Base-by-base conservation (phyloP, 2,797 vertebrate genomes). In the Hyperoplus lanceolatus region DNA sequence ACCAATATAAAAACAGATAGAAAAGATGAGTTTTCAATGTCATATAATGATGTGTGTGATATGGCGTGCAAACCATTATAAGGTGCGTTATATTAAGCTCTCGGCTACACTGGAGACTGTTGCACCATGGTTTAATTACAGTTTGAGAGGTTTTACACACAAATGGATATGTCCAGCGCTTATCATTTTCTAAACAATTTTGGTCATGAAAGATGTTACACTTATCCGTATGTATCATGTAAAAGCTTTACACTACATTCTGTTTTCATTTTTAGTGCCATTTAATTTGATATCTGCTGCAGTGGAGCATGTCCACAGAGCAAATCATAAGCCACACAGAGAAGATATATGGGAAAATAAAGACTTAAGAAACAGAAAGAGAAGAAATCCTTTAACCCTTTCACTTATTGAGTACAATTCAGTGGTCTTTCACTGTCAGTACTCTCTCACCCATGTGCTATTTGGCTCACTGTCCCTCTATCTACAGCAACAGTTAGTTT, bases 401-500 rank as follows among this genome's bases (percentile, higher is more conserved):
- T 65, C n/a, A 43, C 48, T 69, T 10, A 48, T 71, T 63, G n/a
- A 70, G 43, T 76, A 38, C 59, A 51, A 61, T n/a, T 42, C 60
- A 43, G n/a, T 38, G 41, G 6, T 55, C 15, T 18, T 48, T 41
- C 7, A 10, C 41, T 50, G 50, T 56, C 56, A 70, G 1, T 48
- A 36, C 53, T 56, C 64, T 58, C 63, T 73, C 59, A 56, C 38
- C 39, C 39, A 3, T 64, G 36, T 39, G n/a, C 38, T 77, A 10
- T 70, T 58, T 70, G 38, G 6, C 53, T 74, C 46, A 65, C 72
- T 50, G 6, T 43, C 18, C 77, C 67, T 21, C 58, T 56, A 15
- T 61, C 14, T 68, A 15, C 66, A 76, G 86, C 75, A 87, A 83
- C 87, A 89, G 82, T 89, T 89, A 72, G 75, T 73, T 77, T 77